Evolutionary conservation across 2,888 invertebrate species (phyloP), one percentile per base, ranked within the genome.

Genomic region (Caenorhabditis panamensis): DNA sequence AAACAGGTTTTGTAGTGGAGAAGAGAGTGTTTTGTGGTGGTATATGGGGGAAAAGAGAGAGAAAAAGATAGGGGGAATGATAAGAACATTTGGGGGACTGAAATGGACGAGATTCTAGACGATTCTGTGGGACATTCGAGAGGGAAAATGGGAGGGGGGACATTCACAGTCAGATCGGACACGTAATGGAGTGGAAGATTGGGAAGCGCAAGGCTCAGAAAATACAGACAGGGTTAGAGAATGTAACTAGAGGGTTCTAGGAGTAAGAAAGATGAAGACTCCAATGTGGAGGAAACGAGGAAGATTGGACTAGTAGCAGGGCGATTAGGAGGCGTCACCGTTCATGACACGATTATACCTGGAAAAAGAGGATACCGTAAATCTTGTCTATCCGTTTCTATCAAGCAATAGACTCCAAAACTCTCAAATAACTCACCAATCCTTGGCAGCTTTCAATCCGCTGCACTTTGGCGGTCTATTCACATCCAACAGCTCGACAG

Each of bases 371-470:
- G 20, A 6, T 31, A 18, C 4, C 9, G 18, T 18, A 4, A 18
- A 47, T 11, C 18, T 47, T n/a, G 18, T n/a, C n/a, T n/a, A n/a
- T n/a, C n/a, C n/a, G n/a, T n/a, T n/a, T n/a, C n/a, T n/a, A n/a
- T n/a, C n/a, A n/a, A n/a, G n/a, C n/a, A n/a, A n/a, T n/a, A 47
- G 20, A 18, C n/a, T 4, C 9, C 18, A 11, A 47, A 18, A 13
- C 2, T 6, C 41, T 41, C 11, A 41, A 31, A 31, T 6, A 41
- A 11, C 73, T 64, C 5, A 79, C 79, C 80, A 80, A 24, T 80
- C 80, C 20, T 31, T 80, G 6, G 80, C 80, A 8, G 75, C 80
- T 61, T 69, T 80, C 47, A 75, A 56, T 22, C 80, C 80, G 6
- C 51, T 18, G 31, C 75, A 64, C 44, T 80, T 80, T 1, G 68